These are phyloP conservation scores for Rosalia funebris DNA, from an alignment of 2,888 invertebrate species.

Conservation along the genomic window DNA sequence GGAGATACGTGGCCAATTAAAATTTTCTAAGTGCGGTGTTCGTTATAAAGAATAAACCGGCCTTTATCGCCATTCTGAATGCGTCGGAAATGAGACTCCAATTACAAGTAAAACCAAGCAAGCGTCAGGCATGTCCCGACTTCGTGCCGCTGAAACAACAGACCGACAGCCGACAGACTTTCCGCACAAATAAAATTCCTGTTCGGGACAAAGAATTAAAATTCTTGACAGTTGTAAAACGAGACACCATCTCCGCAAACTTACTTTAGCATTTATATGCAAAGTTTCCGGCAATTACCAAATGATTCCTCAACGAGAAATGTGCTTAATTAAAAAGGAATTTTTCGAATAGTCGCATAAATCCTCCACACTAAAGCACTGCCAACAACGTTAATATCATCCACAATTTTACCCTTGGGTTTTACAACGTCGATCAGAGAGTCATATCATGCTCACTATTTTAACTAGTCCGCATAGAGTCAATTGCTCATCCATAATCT, in stretches of 20 bases:
- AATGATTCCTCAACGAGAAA: conserved; percentile 36
- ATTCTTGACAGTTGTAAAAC: conserved; percentile 61
- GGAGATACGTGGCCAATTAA: conserved; percentile 63
- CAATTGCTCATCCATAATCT: conserved; percentile 2
- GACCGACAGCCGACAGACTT: conserved; percentile 57
- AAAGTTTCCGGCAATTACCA: conserved; percentile 45
- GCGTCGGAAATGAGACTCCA: conserved; percentile 65
- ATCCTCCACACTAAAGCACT: conserved; percentile 26
- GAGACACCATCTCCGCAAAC: conserved; percentile 45
- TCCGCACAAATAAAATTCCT: conserved; percentile 61
- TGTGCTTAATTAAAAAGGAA: conserved; percentile 42
- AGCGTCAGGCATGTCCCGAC: conserved; percentile 63
- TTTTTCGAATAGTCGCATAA: conserved; percentile 38
- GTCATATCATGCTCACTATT: conserved; percentile 31
- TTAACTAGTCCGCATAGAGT: conserved; percentile 28
- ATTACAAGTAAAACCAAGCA: conserved; percentile 62
- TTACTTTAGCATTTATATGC: conserved; percentile 40
- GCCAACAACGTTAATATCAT: conserved; percentile 24
- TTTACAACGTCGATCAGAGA: conserved; percentile 26
- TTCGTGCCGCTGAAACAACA: conserved; percentile 61
- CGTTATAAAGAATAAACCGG: conserved; percentile 61
- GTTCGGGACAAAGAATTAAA: conserved; percentile 60
- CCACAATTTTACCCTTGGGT: conserved; percentile 25
- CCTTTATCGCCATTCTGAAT: conserved; percentile 64
- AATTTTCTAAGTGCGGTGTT: conserved; percentile 63